Evolutionary conservation across 2,113 vertebrate species (phyloP).

Genomic region (Engystomops pustulosus): DNA sequence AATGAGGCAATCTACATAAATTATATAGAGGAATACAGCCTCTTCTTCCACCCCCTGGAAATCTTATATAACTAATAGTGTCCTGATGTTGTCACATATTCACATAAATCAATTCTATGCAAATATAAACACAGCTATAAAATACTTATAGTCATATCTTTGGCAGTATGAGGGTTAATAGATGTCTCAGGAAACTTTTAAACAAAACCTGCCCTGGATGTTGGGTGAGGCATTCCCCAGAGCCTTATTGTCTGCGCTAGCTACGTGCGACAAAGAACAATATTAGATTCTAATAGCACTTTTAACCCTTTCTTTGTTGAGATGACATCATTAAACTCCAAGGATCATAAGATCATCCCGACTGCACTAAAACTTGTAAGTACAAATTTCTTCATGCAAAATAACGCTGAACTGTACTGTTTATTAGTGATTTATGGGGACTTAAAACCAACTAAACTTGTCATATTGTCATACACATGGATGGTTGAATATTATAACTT

Average conservation of each 20-base stretch:
- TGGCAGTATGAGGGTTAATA: conserved; percentile 33
- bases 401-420: neutral
- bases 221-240: conserved; percentile 53
- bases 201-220: conserved; percentile 50
- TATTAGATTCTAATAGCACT: conserved; percentile 36
- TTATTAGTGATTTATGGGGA: too few species aligned
- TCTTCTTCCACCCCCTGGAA: too few species aligned
- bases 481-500: too few species aligned
- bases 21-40: too few species aligned
- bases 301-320: conserved; percentile 18
- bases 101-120: neutral
- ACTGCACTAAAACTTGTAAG: neutral
- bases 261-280: conserved; percentile 51
- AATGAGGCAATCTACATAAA: too few species aligned
- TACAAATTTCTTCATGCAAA: neutral
- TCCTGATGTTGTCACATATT: neutral
- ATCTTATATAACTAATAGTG: too few species aligned
- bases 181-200: conserved; percentile 53
- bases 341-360: neutral
- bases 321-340: neutral
- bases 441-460: too few species aligned
- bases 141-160: neutral
- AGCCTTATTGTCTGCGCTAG: conserved; percentile 51
- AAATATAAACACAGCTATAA: neutral
- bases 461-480: too few species aligned